These are phyloP conservation scores for Thinocorus orbignyianus DNA, from an alignment of 2,113 vertebrate species.

Conservation along the genomic window DNA sequence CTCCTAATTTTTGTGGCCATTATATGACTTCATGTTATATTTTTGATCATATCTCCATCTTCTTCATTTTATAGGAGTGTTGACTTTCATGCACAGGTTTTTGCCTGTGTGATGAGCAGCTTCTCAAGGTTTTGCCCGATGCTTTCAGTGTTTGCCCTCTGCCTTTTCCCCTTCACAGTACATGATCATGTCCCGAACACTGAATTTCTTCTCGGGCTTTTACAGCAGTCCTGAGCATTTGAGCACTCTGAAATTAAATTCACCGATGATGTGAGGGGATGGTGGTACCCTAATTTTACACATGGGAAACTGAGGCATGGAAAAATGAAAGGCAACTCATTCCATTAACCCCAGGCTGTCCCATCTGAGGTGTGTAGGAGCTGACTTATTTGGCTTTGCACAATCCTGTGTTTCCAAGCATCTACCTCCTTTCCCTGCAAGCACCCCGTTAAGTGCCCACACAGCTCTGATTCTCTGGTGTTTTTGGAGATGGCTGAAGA, in stretches of 20 bases:
- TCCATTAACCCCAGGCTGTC: neutral
- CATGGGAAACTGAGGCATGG: neutral
- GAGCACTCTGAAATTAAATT: neutral
- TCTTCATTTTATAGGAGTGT: neutral
- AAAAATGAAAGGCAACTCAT: neutral
- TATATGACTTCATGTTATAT: neutral
- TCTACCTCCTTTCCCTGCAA: neutral
- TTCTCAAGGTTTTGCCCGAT: neutral
- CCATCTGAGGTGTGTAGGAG: neutral
- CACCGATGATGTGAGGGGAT: neutral
- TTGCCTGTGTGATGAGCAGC: neutral
- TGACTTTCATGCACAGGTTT: neutral
- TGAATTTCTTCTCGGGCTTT: neutral
- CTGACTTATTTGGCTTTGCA: neutral
- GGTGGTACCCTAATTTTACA: neutral
- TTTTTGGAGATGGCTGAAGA: neutral
- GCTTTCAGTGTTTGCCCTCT: neutral
- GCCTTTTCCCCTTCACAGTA: neutral
- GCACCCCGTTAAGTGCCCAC: accelerated
- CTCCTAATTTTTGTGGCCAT: neutral
- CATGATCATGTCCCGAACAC: neutral
- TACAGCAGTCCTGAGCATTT: neutral
- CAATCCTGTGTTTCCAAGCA: neutral
- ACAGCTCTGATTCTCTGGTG: neutral
- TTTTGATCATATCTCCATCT: neutral